phyloP scores from a whole-genome alignment of 2,888 invertebrate genomes.

The Patella depressa region DNA sequence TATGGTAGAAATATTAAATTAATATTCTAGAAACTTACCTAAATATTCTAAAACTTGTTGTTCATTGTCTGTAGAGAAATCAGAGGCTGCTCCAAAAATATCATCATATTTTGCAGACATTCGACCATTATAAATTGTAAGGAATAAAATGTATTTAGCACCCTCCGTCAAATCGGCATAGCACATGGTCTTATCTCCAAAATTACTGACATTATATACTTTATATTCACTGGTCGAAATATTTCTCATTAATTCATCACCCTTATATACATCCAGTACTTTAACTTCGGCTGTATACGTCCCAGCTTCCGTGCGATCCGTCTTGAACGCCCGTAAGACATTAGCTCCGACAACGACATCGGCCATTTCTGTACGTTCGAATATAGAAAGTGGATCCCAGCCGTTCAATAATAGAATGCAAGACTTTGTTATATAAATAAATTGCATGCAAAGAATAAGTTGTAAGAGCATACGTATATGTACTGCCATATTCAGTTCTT shows the following conservation, averaged over 20 bases:
- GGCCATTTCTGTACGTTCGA: slow-evolving; percentile 57
- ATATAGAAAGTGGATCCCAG: slow-evolving; percentile 64
- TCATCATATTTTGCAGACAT: slow-evolving; percentile 70
- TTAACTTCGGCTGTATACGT: slow-evolving; percentile 62
- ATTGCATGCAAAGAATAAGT: slow-evolving; percentile 20
- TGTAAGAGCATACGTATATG: no score
- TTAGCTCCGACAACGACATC: slow-evolving; percentile 59
- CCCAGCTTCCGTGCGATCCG: slow-evolving; percentile 48
- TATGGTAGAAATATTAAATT: background rate
- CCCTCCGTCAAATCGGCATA: slow-evolving; percentile 65
- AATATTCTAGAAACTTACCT: slow-evolving; percentile 51
- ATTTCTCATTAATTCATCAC: slow-evolving; percentile 41
- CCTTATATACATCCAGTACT: slow-evolving; percentile 57
- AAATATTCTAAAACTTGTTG: slow-evolving; percentile 56
- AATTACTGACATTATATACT: slow-evolving; percentile 66
- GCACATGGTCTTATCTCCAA: slow-evolving; percentile 67
- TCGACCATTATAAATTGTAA: slow-evolving; percentile 60
- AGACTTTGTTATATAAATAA: slow-evolving; percentile 42
- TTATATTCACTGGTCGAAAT: slow-evolving; percentile 34
- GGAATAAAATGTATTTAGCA: slow-evolving; percentile 64
- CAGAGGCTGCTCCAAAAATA: slow-evolving; percentile 65
- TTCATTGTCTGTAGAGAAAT: slow-evolving; percentile 55
- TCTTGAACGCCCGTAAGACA: slow-evolving; percentile 56
- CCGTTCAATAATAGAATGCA: slow-evolving; percentile 68
- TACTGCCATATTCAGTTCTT: no score